A percentile compares a stretch with the other conserved stretches of the same genome.
Conservation (phyloP, 2,113 vertebrate genomes). For the Melanerpes formicivorus region DNA sequence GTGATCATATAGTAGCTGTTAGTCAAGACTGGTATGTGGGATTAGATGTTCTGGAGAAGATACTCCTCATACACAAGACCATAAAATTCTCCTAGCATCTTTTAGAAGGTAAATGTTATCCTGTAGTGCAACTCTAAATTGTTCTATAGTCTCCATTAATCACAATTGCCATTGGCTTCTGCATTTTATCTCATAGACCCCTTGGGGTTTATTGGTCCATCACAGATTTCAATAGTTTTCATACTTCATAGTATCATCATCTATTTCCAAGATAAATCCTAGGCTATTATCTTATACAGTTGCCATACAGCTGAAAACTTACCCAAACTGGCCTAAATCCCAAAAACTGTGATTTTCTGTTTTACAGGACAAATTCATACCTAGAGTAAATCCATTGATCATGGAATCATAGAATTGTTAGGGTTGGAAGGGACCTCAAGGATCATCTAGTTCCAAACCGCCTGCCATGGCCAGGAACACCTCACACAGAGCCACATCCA, state of each 20-base stretch:
- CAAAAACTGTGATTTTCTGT: neutral
- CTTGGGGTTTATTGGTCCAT: neutral
- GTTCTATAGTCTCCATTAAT: neutral
- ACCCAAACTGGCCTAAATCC: neutral
- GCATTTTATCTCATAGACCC: neutral
- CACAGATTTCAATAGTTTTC: neutral
- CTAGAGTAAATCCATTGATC: neutral
- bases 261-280: neutral
- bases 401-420: too few species aligned
- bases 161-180: neutral
- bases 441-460: too few species aligned
- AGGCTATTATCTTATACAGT: neutral
- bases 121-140: neutral
- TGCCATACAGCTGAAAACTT: neutral
- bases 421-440: too few species aligned
- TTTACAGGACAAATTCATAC: neutral
- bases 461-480: too few species aligned
- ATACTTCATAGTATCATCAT: neutral
- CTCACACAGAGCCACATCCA: too few species aligned
- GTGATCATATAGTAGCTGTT: neutral
- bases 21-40: neutral
- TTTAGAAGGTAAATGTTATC: neutral
- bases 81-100: neutral
- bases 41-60: neutral
- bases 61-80: neutral